Conservation (phyloP, 2,797 vertebrate species). For the Sebastolobus altivelis region DNA sequence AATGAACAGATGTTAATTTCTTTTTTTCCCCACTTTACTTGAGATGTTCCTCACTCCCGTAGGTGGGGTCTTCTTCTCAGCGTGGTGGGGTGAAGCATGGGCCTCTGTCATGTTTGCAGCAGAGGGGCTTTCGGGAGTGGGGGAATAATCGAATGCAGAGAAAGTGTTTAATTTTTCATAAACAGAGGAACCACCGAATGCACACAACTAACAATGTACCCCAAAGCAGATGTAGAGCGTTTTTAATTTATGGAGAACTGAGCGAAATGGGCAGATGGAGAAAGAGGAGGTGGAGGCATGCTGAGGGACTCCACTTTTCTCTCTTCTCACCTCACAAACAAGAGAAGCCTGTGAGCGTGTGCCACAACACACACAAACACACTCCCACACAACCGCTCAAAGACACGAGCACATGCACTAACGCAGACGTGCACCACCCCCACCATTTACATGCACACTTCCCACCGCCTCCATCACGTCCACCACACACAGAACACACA, state of each 20-base stretch:
- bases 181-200: constrained; percentile 81
- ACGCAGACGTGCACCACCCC: constrained; percentile 61
- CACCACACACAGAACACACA: constrained; percentile 40
- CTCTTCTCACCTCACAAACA: constrained; percentile 85
- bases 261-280: constrained; percentile 84
- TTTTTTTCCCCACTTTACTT: constrained; percentile 39
- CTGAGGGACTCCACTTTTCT: constrained; percentile 81
- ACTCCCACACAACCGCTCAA: constrained; percentile 67
- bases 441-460: constrained; percentile 54
- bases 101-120: constrained; percentile 71
- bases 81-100: constrained; percentile 58
- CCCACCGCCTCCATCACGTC: constrained; percentile 49
- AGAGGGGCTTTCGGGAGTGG: constrained; percentile 60
- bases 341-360: constrained; percentile 79
- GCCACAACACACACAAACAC: constrained; percentile 73
- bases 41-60: constrained; percentile 53
- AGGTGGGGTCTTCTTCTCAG: constrained; percentile 57
- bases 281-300: constrained; percentile 84
- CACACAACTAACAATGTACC: constrained; percentile 84
- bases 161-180: constrained; percentile 85
- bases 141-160: constrained; percentile 79
- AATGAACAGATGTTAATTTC: constrained; percentile 75
- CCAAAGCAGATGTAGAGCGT: constrained; percentile 84
- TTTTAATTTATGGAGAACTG: constrained; percentile 85
- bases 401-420: constrained; percentile 61